Percentiles rank a stretch among this genome's conserved stretches.
Evolutionary conservation across 1,140 invertebrate species (phyloP).

Genomic region (Mizuhopecten yessoensis): DNA sequence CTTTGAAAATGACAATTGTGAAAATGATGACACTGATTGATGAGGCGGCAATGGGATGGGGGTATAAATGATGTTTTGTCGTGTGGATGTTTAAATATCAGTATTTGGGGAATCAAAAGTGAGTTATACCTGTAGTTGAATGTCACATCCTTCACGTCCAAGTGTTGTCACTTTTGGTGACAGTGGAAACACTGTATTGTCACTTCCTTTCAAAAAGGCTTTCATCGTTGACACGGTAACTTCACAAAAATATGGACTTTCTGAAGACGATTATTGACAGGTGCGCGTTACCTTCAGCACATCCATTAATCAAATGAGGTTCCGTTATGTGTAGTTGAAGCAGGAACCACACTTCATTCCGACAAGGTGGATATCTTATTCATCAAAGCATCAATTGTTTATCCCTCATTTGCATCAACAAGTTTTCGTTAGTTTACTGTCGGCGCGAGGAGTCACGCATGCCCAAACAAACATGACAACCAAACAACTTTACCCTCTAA

Average conservation of each 20-base stretch:
- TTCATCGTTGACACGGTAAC: slow-evolving; percentile 69
- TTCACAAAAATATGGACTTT: slow-evolving; percentile 39
- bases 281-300: neutral
- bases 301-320: neutral
- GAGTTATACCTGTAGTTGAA: slow-evolving; percentile 80
- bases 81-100: neutral
- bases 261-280: neutral
- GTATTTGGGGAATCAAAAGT: neutral
- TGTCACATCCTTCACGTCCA: slow-evolving; percentile 82
- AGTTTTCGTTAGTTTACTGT: slow-evolving; percentile 30
- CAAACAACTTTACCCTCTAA: slow-evolving; percentile 71
- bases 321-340: neutral
- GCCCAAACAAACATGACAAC: slow-evolving; percentile 64
- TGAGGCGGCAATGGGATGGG: no score
- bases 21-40: no score
- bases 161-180: slow-evolving; percentile 82
- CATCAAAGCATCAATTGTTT: neutral
- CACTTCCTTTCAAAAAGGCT: slow-evolving; percentile 79
- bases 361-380: neutral
- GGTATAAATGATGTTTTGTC: no score
- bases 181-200: slow-evolving; percentile 75
- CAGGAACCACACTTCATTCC: neutral
- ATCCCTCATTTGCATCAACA: slow-evolving; percentile 38
- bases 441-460: slow-evolving; percentile 45
- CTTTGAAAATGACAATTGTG: no score